Evolutionary conservation across 2,888 invertebrate species (phyloP), one percentile per base, ranked within the genome.

Genomic region (Trisateles emortualis): DNA sequence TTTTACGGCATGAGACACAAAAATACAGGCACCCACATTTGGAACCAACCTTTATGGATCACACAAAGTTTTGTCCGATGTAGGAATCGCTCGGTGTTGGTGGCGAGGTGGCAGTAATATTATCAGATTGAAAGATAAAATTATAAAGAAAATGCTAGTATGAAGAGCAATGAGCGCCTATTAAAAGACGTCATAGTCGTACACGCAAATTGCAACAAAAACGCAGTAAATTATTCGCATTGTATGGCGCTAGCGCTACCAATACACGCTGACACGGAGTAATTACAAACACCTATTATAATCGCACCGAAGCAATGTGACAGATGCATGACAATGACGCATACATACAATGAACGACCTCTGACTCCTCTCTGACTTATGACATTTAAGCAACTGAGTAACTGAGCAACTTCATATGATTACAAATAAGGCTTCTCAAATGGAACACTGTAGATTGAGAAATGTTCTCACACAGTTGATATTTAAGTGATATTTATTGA

Each of bases 311-410:
- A 41, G 39, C 48, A 55, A 54, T 55, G 45, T 39, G 59, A 51
- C 52, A 54, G 55, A 50, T 52, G 35, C 22, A 44, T 64, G 49
- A 22, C 30, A 50, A 36, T 64, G 50, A 56, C 11, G 54, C 51
- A 65, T 16, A 19, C 16, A 24, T 13, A 66, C 54, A 64, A 68
- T 62, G 50, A 44, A 53, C 39, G 59, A 59, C 59, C 65, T 48
- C 4, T 59, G 52, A 61, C 60, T 48, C 53, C 53, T 39, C 53
- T 39, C 9, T 58, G 52, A 64, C 53, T 50, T 61, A 41, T 47
- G 45, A 39, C 50, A 49, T 24, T 44, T 49, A 32, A 39, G 49
- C 46, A 52, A 55, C 30, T 22, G n/a, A n/a, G n/a, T n/a, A n/a
- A n/a, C n/a, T n/a, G n/a, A n/a, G n/a, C n/a, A n/a, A n/a, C n/a